Evolutionary conservation across 92 coral and sea anemone species (phyloP), one percentile per base, ranked within the genome.

Genomic region (Galaxea fascicularis): DNA sequence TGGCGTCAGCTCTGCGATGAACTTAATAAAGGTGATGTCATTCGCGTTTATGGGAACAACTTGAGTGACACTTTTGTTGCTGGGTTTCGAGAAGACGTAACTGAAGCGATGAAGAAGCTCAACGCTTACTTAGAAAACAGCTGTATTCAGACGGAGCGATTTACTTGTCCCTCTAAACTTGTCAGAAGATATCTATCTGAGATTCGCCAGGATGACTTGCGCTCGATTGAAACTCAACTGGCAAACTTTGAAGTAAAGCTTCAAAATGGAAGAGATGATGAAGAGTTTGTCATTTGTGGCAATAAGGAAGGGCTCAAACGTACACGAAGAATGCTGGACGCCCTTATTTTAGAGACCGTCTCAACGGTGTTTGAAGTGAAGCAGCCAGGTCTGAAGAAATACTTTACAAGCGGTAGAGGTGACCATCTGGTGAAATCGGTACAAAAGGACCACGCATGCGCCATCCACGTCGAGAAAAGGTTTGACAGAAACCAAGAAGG

Each of bases 331-430:
- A 59, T 51, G 41, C 89, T 89, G 39, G 70, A 78, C 24, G 21
- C 16, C 4, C 89, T 91, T 14, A 28, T 72, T 8, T 56, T 44
- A 14, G 49, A 30, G 4, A 79, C 65, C 10, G 82, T 8, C 28
- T 70, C 59, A 27, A 25, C 60, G 9, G 52, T 51, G 26, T 52
- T 82, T 53, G 86, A 91, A 5, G 75, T 84, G 14, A 78, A 81
- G 16, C 96, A 89, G 73, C 93, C 96, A 18, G 98, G 98, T 17
- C 65, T 93, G 6, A 71, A 51, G 21, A 90, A 89, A 22, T 87
- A 45, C 28, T 84, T 91, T 77, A 53, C 82, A 8, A 71, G 83
- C 71, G 94, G 90, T 31, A 82, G 65, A 69, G 98, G 92, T 21
- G 89, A 77, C 25, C 71, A 79, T 41, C 87, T 93, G 20, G 89